Percentiles rank a stretch among this genome's conserved stretches.
Evolutionary conservation across 2,113 vertebrate genomes (phyloP).

Genomic region (Sardina pilchardus): DNA sequence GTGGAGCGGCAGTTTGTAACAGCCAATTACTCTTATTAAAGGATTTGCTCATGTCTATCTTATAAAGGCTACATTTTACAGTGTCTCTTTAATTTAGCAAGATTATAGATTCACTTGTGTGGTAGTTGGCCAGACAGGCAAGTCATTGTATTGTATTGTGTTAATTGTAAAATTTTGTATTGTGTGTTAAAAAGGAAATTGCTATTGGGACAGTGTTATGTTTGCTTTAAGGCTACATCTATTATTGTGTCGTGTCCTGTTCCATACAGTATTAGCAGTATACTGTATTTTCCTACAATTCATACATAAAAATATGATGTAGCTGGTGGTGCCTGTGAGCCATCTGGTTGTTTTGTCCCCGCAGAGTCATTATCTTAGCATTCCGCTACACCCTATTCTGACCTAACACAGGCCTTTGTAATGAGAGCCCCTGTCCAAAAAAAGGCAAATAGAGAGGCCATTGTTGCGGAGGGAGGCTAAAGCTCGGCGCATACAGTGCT

Average conservation of each 20-base stretch:
- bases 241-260: background rate
- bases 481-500: background rate
- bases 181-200: too few species aligned
- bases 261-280: too few species aligned
- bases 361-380: background rate
- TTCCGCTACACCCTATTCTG: background rate
- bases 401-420: too few species aligned
- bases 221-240: background rate
- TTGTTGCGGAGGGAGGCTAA: conserved; percentile 5
- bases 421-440: background rate
- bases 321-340: background rate
- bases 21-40: background rate
- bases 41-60: background rate
- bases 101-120: too few species aligned
- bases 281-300: too few species aligned
- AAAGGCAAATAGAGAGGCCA: background rate
- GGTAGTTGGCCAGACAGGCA: too few species aligned
- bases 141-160: too few species aligned
- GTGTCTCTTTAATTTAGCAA: background rate
- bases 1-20: background rate
- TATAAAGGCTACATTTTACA: background rate
- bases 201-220: too few species aligned
- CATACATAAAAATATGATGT: background rate
- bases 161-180: too few species aligned
- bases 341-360: background rate